Conservation (phyloP, 2,113 vertebrate genomes). For the Lepus timidus region DNA sequence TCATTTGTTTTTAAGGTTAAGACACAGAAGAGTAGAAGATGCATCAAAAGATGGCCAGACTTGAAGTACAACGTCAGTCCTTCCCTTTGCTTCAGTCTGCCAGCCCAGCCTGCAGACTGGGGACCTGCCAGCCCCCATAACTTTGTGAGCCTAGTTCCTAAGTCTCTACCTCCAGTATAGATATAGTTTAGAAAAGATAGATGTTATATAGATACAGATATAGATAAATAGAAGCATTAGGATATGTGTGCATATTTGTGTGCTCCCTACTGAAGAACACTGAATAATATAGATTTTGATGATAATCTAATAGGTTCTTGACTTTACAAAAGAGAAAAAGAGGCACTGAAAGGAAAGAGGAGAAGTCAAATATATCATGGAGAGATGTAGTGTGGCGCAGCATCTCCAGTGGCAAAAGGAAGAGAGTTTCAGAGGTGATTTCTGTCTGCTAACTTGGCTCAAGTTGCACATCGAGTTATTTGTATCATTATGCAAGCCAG, state of each 20-base stretch:
- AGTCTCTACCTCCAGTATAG: neutral
- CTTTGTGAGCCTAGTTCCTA: neutral
- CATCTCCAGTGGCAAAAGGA: neutral
- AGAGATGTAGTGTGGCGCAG: neutral
- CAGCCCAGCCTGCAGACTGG: neutral
- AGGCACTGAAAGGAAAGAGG: neutral
- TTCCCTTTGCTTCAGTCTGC: neutral
- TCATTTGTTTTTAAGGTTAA: slow-evolving; percentile 14
- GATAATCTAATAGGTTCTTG: neutral
- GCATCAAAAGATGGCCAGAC: neutral
- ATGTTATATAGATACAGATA: neutral
- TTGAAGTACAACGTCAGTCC: neutral
- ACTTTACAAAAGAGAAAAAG: neutral
- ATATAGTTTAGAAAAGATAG: too few species aligned
- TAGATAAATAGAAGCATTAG: too few species aligned
- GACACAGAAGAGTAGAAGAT: neutral
- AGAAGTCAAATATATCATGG: neutral
- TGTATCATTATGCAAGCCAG: neutral
- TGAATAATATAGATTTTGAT: neutral
- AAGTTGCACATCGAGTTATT: neutral
- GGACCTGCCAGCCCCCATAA: neutral
- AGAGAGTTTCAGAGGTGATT: neutral
- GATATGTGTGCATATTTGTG: too few species aligned
- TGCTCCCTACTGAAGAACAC: neutral
- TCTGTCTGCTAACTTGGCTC: neutral